phyloP scores from a whole-genome alignment of 2,797 vertebrate genomes.

The Crenichthys baileyi region DNA sequence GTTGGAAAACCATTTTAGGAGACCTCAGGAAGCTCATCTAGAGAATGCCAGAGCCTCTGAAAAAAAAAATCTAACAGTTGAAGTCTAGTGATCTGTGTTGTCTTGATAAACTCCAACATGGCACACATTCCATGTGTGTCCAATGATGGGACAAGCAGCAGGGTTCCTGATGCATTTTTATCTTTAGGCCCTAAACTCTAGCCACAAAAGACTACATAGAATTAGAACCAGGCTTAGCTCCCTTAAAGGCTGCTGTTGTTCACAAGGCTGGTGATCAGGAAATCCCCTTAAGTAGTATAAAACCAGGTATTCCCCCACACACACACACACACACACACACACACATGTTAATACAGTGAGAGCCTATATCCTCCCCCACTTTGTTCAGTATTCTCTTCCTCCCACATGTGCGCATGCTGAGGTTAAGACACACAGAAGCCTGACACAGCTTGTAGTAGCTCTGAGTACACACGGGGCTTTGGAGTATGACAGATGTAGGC shows the following conservation, averaged over 20 bases:
- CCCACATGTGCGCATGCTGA: constrained; percentile 12
- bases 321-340: not conserved
- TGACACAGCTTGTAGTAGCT: constrained; percentile 23
- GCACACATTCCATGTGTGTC: not conserved
- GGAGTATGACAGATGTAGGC: constrained; percentile 48
- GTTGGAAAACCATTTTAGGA: too few species aligned
- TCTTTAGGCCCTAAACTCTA: not conserved
- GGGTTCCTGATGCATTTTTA: not conserved
- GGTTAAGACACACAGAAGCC: constrained; percentile 28
- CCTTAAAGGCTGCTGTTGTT: not conserved
- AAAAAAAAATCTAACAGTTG: not conserved
- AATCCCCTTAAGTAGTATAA: not conserved
- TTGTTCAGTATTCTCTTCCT: not conserved
- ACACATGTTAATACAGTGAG: constrained; percentile 3
- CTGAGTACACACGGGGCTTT: constrained; percentile 35
- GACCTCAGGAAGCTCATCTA: too few species aligned
- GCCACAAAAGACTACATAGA: not conserved
- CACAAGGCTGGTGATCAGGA: not conserved
- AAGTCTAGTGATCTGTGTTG: not conserved
- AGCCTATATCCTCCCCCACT: constrained; percentile 1
- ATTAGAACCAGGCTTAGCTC: not conserved
- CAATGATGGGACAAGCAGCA: not conserved
- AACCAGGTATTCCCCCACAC: not conserved
- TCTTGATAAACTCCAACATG: not conserved
- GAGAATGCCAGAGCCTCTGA: not conserved